A percentile compares a stretch with the other conserved stretches of the same genome.
Conservation (phyloP, 2,113 vertebrate genomes). For the Leucopsar rothschildi region DNA sequence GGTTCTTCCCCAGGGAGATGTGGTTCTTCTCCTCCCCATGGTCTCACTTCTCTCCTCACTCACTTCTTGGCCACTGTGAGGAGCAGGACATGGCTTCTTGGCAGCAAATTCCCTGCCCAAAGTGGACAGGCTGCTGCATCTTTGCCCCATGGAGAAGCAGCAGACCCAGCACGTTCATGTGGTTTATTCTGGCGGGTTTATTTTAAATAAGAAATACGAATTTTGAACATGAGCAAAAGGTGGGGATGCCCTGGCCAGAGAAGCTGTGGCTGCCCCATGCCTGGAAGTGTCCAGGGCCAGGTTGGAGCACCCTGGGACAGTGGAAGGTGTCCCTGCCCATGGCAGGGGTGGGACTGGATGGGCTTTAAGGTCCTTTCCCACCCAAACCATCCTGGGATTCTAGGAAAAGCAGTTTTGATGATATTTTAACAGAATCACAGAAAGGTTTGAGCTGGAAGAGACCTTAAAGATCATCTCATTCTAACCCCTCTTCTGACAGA, state of each 20-base stretch:
- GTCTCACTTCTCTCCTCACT: not conserved
- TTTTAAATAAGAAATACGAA: not conserved
- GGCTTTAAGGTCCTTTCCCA: not conserved
- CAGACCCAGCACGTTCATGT: not conserved
- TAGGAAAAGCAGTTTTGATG: not conserved
- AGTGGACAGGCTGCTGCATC: not conserved
- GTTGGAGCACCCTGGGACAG: fast-evolving
- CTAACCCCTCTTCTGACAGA: fast-evolving
- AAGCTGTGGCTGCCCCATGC: not conserved
- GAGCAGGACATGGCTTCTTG: not conserved
- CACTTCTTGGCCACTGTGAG: not conserved
- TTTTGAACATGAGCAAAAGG: not conserved
- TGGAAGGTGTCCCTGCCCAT: not conserved
- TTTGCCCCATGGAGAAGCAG: not conserved
- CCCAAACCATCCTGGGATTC: not conserved
- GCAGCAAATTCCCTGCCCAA: not conserved
- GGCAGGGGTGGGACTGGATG: not conserved
- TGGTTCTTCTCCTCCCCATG: not conserved
- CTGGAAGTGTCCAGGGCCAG: not conserved
- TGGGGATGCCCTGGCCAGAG: not conserved
- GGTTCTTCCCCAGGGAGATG: not conserved
- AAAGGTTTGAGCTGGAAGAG: not conserved
- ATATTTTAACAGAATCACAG: not conserved
- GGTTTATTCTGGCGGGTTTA: not conserved
- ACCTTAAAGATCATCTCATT: not conserved